Evolutionary conservation across 2,888 invertebrate species (phyloP), one percentile per base, ranked within the genome.

Genomic region (Ennomos erosarius): DNA sequence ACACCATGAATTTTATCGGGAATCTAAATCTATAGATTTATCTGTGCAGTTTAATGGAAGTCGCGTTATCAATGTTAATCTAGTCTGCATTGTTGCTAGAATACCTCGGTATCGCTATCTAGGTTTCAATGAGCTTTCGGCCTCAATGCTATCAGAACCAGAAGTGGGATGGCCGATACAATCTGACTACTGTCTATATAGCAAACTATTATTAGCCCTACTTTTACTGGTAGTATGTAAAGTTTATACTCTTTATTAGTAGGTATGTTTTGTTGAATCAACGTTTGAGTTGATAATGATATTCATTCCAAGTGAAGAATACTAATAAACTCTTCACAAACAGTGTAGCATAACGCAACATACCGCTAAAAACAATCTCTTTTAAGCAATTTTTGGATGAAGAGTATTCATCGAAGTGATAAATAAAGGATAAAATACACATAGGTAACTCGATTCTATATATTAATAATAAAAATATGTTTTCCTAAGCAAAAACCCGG

Each of bases 91-190:
- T 53, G 48, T 58, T 47, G 26, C 42, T 38, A 53, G 48, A 48
- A 40, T 51, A 48, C 35, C 51, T 48, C 44, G 34, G 35, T 53
- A 58, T 42, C 43, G 33, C 38, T 39, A 38, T 56, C 45, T 49
- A 54, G 39, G 50, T 55, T 65, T 65, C 54, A 66, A 59, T 66
- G 56, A 55, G 53, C 51, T 36, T 49, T 49, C 44, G 48, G 54
- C 44, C 44, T 62, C 57, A 62, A 51, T 58, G 43, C 46, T 64
- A 65, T 62, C 61, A 63, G 46, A 52, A 65, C 59, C 61, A 63
- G 46, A 52, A 67, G 64, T 64, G 62, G 58, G 34, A 52, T 56
- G 57, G 38, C 42, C 51, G 59, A 65, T 65, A 53, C 9, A 48
- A 58, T 59, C 53, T 10, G 36, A 61, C 65, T 64, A 65, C 67